phyloP scores from a whole-genome alignment of 2,888 invertebrate genomes.

The Silvanus unidentatus region DNA sequence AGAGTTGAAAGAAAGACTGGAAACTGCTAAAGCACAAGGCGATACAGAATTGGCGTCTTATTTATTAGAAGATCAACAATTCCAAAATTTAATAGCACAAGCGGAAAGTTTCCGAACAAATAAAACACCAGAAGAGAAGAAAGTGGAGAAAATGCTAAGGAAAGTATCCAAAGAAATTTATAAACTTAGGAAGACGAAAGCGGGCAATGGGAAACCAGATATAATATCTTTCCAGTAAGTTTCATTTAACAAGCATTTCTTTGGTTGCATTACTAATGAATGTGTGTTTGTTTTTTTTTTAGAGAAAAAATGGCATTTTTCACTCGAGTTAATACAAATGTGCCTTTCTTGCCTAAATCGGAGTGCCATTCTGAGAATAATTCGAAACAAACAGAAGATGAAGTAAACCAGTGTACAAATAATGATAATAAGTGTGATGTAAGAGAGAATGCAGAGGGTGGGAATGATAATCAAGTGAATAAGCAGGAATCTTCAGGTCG shows the following conservation, averaged over 20 bases:
- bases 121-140: constrained; percentile 58
- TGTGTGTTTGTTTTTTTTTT: constrained; percentile 37
- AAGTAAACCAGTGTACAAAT: constrained; percentile 15
- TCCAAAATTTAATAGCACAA: constrained; percentile 64
- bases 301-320: constrained; percentile 98
- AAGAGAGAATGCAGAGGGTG: constrained; percentile 40
- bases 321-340: constrained; percentile 70
- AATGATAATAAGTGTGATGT: constrained; percentile 27
- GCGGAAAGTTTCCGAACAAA: constrained; percentile 50
- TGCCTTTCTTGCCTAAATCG: constrained; percentile 70
- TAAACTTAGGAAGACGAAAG: constrained; percentile 78
- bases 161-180: constrained; percentile 89
- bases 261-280: background rate
- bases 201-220: constrained; percentile 84
- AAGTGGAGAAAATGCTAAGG: constrained; percentile 69
- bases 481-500: constrained; percentile 47
- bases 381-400: constrained; percentile 6
- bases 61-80: constrained; percentile 81
- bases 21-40: constrained; percentile 76
- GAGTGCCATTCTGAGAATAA: constrained; percentile 47
- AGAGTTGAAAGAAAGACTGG: constrained; percentile 74
- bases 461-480: constrained; percentile 42
- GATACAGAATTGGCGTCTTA: constrained; percentile 78
- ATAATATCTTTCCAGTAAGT: constrained; percentile 87
- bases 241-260: background rate